These are phyloP conservation scores for Hipparchia sbordonii DNA, from an alignment of 2,888 invertebrate species.

Conservation along the genomic window DNA sequence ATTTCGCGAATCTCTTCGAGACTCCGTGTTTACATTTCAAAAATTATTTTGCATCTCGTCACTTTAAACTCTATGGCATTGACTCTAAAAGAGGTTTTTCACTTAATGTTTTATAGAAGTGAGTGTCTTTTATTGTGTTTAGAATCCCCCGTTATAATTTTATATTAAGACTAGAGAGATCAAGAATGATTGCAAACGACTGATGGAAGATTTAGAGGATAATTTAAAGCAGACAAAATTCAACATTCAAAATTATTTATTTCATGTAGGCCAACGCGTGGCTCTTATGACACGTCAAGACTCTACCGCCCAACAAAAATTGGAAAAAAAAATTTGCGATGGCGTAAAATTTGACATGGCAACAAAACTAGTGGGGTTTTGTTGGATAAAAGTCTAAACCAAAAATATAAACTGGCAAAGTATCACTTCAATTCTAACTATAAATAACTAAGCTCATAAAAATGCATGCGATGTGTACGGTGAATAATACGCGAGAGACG, in stretches of 20 bases:
- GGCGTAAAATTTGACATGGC: too few species aligned
- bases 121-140: background rate
- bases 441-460: constrained; percentile 32
- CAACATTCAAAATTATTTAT: too few species aligned
- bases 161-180: background rate
- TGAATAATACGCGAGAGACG: constrained; percentile 57
- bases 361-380: too few species aligned
- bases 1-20: background rate
- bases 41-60: background rate
- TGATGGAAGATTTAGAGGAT: background rate
- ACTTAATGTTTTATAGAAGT: background rate
- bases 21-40: too few species aligned
- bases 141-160: background rate
- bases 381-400: background rate
- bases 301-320: too few species aligned
- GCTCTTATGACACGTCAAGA: too few species aligned
- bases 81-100: background rate
- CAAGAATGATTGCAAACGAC: background rate
- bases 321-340: too few species aligned
- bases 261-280: too few species aligned
- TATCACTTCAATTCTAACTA: constrained; percentile 13
- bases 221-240: too few species aligned
- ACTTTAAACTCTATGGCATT: background rate
- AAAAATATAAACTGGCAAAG: background rate
- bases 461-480: constrained; percentile 36